Conservation (phyloP, 2,797 vertebrate species). For the Darevskia nairensis region DNA sequence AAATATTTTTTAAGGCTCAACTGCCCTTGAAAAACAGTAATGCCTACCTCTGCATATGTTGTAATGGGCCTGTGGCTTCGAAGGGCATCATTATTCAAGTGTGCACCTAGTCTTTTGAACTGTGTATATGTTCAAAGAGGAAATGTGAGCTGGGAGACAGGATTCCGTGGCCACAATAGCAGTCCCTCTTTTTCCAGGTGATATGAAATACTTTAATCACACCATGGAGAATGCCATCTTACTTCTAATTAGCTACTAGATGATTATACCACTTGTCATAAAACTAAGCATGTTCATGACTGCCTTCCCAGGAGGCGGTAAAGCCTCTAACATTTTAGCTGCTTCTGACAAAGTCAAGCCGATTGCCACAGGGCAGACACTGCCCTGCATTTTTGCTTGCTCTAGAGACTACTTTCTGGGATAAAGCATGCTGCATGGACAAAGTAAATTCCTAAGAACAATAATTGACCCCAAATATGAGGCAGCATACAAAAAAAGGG, state of each 20-base stretch:
- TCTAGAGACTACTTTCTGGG: not conserved
- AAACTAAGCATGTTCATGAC: slow-evolving; percentile 38
- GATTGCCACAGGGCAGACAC: slow-evolving; percentile 24
- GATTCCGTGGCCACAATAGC: not conserved
- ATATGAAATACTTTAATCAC: slow-evolving; percentile 35
- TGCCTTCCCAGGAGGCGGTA: not conserved
- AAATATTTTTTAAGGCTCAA: slow-evolving; percentile 6
- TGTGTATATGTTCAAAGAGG: slow-evolving; percentile 18
- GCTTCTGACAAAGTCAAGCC: not conserved
- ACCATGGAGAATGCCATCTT: slow-evolving; percentile 3
- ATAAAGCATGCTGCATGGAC: slow-evolving; percentile 2
- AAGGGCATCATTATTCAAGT: not conserved
- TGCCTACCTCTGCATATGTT: not conserved
- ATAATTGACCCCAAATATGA: slow-evolving; percentile 5
- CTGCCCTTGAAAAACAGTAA: not conserved
- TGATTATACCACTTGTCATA: slow-evolving; percentile 2
- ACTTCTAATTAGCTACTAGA: slow-evolving; percentile 13
- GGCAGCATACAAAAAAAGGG: no score
- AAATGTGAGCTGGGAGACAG: slow-evolving; percentile 6
- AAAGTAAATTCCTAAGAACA: slow-evolving; percentile 31
- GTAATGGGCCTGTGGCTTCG: not conserved
- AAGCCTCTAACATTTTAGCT: not conserved
- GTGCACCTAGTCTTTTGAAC: not conserved
- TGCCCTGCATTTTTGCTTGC: not conserved
- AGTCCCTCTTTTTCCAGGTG: not conserved